These are phyloP conservation scores for Gymnoscelis rufifasciata DNA, from an alignment of 2,888 invertebrate species.

Conservation along the genomic window DNA sequence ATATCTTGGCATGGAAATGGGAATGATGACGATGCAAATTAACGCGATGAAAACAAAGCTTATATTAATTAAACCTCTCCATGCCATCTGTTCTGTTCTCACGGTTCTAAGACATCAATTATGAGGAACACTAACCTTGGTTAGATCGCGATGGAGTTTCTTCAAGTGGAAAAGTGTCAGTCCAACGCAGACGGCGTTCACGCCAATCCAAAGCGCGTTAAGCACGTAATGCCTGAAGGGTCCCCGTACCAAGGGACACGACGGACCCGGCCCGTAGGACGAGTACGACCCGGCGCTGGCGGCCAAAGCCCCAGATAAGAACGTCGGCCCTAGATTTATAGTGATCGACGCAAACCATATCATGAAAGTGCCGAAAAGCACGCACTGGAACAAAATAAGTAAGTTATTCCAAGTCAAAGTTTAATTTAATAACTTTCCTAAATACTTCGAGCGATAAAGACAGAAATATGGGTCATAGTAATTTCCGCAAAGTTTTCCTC, in stretches of 20 bases:
- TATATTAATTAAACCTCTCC: slow-evolving; percentile 49
- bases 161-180: slow-evolving; percentile 90
- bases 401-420: slow-evolving; percentile 11
- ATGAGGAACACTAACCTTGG: slow-evolving; percentile 75
- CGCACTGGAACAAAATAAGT: slow-evolving; percentile 82
- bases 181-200: slow-evolving; percentile 90
- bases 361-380: slow-evolving; percentile 93
- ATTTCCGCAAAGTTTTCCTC: slow-evolving; percentile 9
- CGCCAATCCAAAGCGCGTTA: slow-evolving; percentile 93
- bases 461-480: slow-evolving; percentile 13
- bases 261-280: slow-evolving; percentile 85
- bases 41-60: slow-evolving; percentile 39
- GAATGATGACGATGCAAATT: slow-evolving; percentile 41
- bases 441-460: slow-evolving; percentile 16
- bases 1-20: slow-evolving; percentile 40
- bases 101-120: slow-evolving; percentile 23
- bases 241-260: slow-evolving; percentile 91
- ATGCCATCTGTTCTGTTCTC: slow-evolving; percentile 42
- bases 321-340: slow-evolving; percentile 93
- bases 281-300: slow-evolving; percentile 86
- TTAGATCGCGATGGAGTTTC: slow-evolving; percentile 88
- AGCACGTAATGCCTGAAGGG: slow-evolving; percentile 94
- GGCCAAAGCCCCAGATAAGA: slow-evolving; percentile 89
- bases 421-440: slow-evolving; percentile 18
- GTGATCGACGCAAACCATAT: slow-evolving; percentile 96